Conservation (phyloP, 2,888 invertebrate genomes). For the Carpatolechia fugitivella region DNA sequence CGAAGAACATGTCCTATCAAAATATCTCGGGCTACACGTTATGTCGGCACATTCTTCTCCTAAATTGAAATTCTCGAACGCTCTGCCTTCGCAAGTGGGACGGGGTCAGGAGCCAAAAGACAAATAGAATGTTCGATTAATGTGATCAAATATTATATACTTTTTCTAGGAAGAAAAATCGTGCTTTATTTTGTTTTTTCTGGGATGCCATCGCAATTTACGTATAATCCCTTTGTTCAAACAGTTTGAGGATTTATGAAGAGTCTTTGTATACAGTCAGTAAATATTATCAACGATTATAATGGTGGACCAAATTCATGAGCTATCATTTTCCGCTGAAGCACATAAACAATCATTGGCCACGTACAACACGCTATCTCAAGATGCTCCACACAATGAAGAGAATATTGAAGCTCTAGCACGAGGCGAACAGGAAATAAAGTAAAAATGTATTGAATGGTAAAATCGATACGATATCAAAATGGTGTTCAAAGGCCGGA, state of each 20-base stretch:
- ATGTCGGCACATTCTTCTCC: conserved; percentile 80
- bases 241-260: background rate
- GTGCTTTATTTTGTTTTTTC: conserved; percentile 14
- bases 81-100: conserved; percentile 66
- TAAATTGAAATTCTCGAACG: conserved; percentile 80
- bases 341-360: conserved; percentile 13
- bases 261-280: too few species aligned
- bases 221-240: background rate
- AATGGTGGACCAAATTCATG: background rate
- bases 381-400: conserved; percentile 7
- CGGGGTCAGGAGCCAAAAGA: conserved; percentile 73
- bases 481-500: conserved; percentile 62
- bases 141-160: conserved; percentile 64
- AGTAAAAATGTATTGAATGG: conserved; percentile 63
- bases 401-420: conserved; percentile 4
- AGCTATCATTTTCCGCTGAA: background rate
- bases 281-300: too few species aligned
- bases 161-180: conserved; percentile 29
- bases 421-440: conserved; percentile 36
- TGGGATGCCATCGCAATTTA: background rate
- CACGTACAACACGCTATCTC: conserved; percentile 18
- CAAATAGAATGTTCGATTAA: conserved; percentile 74
- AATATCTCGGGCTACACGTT: conserved; percentile 79
- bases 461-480: conserved; percentile 71
- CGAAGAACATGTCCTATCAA: conserved; percentile 78